Percentiles rank a stretch among this genome's conserved stretches.
Conservation (phyloP, 2,888 invertebrate genomes). For the Toxonevra muliebris region DNA sequence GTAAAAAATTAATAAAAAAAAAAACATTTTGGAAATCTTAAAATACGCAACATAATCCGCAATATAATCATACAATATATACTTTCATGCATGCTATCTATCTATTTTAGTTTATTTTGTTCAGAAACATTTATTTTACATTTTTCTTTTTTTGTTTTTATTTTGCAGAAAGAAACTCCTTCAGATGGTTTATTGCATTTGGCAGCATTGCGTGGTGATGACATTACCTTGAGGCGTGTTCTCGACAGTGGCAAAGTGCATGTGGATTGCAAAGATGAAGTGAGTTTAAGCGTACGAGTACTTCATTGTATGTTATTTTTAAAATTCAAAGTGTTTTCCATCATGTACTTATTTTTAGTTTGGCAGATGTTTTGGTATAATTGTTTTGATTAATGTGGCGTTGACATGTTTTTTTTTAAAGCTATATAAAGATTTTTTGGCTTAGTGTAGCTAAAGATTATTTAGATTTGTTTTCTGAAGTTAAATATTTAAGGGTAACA, state of each 20-base stretch:
- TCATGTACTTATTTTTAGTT: background rate
- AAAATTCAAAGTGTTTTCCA: background rate
- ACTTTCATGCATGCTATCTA: too few relatives aligned
- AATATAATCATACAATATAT: too few relatives aligned
- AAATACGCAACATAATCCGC: too few relatives aligned
- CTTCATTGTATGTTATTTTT: background rate
- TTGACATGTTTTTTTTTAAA: background rate
- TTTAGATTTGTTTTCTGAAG: too few relatives aligned
- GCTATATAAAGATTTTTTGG: too few relatives aligned
- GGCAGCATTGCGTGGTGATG: conserved; percentile 88
- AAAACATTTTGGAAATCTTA: too few relatives aligned
- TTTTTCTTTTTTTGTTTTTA: conserved; percentile 16
- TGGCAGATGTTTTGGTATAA: background rate
- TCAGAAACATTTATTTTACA: background rate
- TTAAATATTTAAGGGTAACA: too few relatives aligned
- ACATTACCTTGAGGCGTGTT: conserved; percentile 77
- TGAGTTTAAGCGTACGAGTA: conserved; percentile 63
- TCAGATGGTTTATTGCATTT: conserved; percentile 92
- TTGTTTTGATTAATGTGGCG: background rate
- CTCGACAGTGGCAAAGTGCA: conserved; percentile 93
- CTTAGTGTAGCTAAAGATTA: too few relatives aligned
- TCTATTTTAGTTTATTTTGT: conserved; percentile 1
- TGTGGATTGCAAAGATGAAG: conserved; percentile 94
- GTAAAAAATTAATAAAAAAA: too few relatives aligned
- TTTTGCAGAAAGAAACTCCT: conserved; percentile 86